Base-by-base conservation (phyloP, 2,888 invertebrate genomes). In the Spialia ferax region DNA sequence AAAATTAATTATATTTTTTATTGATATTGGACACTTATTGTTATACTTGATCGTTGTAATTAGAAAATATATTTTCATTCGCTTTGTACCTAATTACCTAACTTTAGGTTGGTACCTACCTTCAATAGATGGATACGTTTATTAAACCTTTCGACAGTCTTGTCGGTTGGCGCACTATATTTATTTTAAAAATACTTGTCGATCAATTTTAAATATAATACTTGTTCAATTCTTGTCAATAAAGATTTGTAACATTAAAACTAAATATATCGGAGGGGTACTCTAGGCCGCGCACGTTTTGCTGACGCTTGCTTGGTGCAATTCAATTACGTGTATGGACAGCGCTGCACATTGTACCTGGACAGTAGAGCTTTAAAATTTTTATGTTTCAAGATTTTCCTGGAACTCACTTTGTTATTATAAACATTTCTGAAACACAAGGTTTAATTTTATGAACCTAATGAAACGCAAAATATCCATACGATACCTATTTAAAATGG, bases 301-400 rank as follows among this genome's bases (percentile, higher is more conserved):
- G 80, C 79, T 80, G 73, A 74, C 79, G 78, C 78, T 74, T 68
- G 80, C 81, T 80, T 75, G 85, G 85, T 75, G 83, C 86, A 87
- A 91, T 91, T 90, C 88, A 89, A 91, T 91, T 89, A 89, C 81
- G 79, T 76, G 78, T 81, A 77, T 79, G 77, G 76, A 77, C 66
- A 32, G 54, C 75, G 75, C 77, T 77, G 74, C 76, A 79, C 66
- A 81, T 77, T 75, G 72, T 77, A 75, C 77, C 73, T 64, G 54
- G 13, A 11, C 48, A 59, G 32, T 56, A 59, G 52, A 56, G 61
- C 62, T 61, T 69, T 69, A 26, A 63, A 71, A 68, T 26, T 69
- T 26, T 60, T 57, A 67, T 67, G 59, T 63, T 48, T 50, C 2
- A 50, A 3, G 22, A 10, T 15, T n/a, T 22, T 23, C 1, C 18